Evolutionary conservation across 2,888 invertebrate genomes (phyloP).

Genomic region (Nomada goodeniana): DNA sequence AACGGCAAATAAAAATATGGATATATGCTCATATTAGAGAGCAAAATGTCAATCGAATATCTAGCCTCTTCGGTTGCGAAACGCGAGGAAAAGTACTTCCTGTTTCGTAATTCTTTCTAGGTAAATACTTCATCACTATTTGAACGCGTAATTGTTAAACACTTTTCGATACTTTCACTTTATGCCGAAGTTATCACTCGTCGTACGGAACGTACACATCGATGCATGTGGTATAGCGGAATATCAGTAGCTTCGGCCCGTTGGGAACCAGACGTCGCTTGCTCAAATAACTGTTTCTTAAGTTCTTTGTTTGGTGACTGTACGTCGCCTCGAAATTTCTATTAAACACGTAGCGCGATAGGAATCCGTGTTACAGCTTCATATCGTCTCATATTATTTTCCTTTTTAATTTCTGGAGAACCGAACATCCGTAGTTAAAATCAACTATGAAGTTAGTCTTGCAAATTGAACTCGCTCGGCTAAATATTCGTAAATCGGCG

Average conservation of each 20-base stretch:
- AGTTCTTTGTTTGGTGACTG: too few species aligned
- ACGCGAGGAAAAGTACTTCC: constrained; percentile 32
- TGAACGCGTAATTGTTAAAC: not conserved
- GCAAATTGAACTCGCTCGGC: too few species aligned
- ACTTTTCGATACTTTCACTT: constrained; percentile 27
- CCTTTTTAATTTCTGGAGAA: too few species aligned
- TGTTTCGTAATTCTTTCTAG: constrained; percentile 36
- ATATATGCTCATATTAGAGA: not conserved
- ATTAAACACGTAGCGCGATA: too few species aligned
- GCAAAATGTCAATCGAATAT: constrained; percentile 23
- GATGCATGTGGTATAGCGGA: not conserved
- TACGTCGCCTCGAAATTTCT: too few species aligned
- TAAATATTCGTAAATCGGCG: too few species aligned
- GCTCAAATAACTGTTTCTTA: too few species aligned
- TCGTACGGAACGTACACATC: not conserved
- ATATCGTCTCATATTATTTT: too few species aligned
- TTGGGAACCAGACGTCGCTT: not conserved
- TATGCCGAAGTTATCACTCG: not conserved
- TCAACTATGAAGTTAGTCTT: too few species aligned
- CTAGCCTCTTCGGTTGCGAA: constrained; percentile 29
- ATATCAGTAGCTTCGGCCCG: not conserved
- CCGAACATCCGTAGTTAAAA: too few species aligned
- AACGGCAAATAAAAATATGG: not conserved
- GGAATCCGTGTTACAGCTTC: too few species aligned
- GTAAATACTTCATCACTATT: constrained; percentile 24